Evolutionary conservation across 2,797 vertebrate species (phyloP).

Genomic region (Capromys pilorides): DNA sequence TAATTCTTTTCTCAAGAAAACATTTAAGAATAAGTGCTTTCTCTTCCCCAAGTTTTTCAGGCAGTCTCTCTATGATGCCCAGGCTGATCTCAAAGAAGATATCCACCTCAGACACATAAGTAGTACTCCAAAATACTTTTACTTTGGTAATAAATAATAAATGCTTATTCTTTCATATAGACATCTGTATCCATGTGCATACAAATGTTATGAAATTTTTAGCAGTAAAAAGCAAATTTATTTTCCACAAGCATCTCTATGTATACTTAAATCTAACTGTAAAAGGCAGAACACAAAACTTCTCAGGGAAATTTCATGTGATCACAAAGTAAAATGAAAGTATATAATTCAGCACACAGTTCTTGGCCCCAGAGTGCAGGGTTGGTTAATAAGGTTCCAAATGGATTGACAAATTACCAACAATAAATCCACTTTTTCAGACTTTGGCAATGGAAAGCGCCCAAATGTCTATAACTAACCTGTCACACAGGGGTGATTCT

Average conservation of each 20-base stretch:
- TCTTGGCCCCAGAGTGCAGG: not conserved
- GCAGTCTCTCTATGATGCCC: not conserved
- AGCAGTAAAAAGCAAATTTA: not conserved
- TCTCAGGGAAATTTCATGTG: not conserved
- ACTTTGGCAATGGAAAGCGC: not conserved
- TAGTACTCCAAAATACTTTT: not conserved
- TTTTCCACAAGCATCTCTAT: not conserved
- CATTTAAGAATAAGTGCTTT: not conserved
- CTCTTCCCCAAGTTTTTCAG: not conserved
- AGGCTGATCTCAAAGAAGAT: not conserved
- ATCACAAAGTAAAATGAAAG: conserved; percentile 25
- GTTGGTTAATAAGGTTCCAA: not conserved
- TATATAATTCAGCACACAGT: not conserved
- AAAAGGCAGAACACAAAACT: not conserved
- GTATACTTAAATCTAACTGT: not conserved
- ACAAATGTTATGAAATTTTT: not conserved
- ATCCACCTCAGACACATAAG: not conserved
- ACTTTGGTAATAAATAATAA: not conserved
- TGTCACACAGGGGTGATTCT: not conserved
- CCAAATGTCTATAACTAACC: not conserved
- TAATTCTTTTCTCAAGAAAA: conserved; percentile 32
- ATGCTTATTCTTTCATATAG: not conserved
- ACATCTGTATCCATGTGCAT: not conserved
- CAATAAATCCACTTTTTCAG: not conserved
- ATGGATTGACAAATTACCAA: not conserved